Evolutionary conservation across 1,140 invertebrate species (phyloP).

Genomic region (Listronotus oregonensis): DNA sequence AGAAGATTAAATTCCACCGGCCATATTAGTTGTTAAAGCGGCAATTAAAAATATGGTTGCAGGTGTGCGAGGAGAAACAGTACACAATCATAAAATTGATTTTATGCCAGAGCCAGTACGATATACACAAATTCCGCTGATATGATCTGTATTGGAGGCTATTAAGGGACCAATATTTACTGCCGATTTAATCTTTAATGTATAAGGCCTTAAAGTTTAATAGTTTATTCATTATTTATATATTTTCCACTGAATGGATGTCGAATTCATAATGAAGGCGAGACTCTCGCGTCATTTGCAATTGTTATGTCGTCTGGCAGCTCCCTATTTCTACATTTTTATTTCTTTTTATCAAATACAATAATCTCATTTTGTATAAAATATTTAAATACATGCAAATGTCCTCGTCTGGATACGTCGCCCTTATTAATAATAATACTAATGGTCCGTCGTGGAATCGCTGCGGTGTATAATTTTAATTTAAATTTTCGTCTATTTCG

Average conservation of each 20-base stretch:
- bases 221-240: slow-evolving; percentile 47
- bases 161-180: slow-evolving; percentile 45
- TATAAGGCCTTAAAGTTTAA: slow-evolving; percentile 49
- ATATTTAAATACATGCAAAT: slow-evolving; percentile 37
- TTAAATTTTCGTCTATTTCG: slow-evolving; percentile 32
- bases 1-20: slow-evolving; percentile 36
- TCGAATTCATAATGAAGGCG: slow-evolving; percentile 35
- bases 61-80: slow-evolving; percentile 45
- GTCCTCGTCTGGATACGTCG: slow-evolving; percentile 26
- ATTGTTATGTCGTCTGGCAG: slow-evolving; percentile 22
- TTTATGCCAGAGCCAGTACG: slow-evolving; percentile 41
- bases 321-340: slow-evolving; percentile 17
- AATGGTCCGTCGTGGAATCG: slow-evolving; percentile 26
- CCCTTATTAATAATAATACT: slow-evolving; percentile 36
- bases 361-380: slow-evolving; percentile 35
- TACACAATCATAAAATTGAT: slow-evolving; percentile 48
- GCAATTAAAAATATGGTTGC: slow-evolving; percentile 49
- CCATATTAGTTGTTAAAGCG: slow-evolving; percentile 45
- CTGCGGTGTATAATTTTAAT: slow-evolving; percentile 29
- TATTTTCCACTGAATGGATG: slow-evolving; percentile 31
- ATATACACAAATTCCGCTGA: slow-evolving; percentile 50
- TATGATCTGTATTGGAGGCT: slow-evolving; percentile 44
- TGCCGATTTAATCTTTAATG: slow-evolving; percentile 49
- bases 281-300: slow-evolving; percentile 17
- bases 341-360: slow-evolving; percentile 31